phyloP scores from a whole-genome alignment of 2,113 vertebrate genomes.

The Tympanuchus pallidicinctus region DNA sequence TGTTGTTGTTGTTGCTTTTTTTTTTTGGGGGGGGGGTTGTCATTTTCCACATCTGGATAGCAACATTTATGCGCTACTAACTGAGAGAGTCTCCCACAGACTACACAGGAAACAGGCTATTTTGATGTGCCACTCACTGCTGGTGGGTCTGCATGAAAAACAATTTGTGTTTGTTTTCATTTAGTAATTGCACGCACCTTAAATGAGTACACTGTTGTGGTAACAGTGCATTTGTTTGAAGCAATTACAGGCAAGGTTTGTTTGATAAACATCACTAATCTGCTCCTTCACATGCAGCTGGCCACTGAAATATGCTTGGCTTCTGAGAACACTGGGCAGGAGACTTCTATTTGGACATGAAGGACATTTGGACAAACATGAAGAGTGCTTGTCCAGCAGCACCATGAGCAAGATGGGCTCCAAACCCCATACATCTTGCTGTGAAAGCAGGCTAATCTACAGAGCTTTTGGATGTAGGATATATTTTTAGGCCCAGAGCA shows the following conservation, averaged over 20 bases:
- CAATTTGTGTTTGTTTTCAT: not conserved
- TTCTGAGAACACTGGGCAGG: not conserved
- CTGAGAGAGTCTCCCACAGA: not conserved
- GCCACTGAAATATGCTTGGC: not conserved
- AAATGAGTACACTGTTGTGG: not conserved
- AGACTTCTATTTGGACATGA: not conserved
- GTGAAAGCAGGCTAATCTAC: not conserved
- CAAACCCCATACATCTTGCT: not conserved
- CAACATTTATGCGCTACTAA: not conserved
- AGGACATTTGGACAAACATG: not conserved
- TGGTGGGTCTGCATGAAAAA: not conserved
- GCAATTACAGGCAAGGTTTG: not conserved
- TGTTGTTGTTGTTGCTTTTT: too few relatives aligned
- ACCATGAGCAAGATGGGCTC: not conserved
- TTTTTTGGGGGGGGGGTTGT: too few relatives aligned
- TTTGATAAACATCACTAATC: not conserved
- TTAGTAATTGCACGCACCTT: not conserved
- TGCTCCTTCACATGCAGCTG: not conserved
- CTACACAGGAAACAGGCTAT: not conserved
- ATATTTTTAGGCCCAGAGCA: not conserved
- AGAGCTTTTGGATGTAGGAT: accelerated
- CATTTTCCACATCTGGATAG: not conserved
- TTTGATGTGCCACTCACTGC: not conserved
- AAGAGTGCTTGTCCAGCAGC: not conserved
- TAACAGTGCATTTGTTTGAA: not conserved